Base-by-base conservation (phyloP, 1,140 invertebrate species). In the Macrotrachela quadricornifera region DNA sequence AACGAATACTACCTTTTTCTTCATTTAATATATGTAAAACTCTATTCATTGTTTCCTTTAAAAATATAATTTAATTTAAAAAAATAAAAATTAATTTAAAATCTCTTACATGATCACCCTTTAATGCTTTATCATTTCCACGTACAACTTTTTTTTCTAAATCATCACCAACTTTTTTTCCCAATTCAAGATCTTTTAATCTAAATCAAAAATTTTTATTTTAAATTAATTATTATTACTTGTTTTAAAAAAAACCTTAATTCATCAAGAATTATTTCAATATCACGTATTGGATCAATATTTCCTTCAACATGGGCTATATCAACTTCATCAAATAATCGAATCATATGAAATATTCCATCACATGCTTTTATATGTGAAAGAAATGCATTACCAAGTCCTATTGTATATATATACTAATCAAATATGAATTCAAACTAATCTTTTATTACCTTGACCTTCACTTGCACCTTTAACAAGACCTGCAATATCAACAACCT, bases 271-370 rank as follows among this genome's bases (percentile, higher is more conserved):
- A 99, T 97, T 42, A 95, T 96, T 58, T 88, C 85, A 58, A 97
- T 74, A 75, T 99, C 94, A 48, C 92, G 74, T 1, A 94, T 78
- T 0, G 94, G 94, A 68, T 99, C 83, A 0, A 99, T 87, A 50
- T 97, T 91, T 10, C 92, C 92, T 68, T 99, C 92, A 0, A 97
- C 80, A 63, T 99, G 94, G 37, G 85, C 91, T 0, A 99, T 88
- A 62, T 96, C 87, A 49, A 88, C 86, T 67, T 96, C 49, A 46
- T 50, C 48, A n/a, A 40, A 84, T 83, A 81, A 75, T 88, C 92
- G 79, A 63, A 85, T 85, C 53, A 97, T 75, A 71, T 99, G 90
- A 66, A 97, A 97, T 59, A 99, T 81, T n/a, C 87, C 87, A 71
- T 99, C 94, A 68, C 21, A 30, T 30, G 21, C 21, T 30, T 30